Evolutionary conservation across 2,113 vertebrate genomes (phyloP).

Genomic region (Pogonocichla stellata): DNA sequence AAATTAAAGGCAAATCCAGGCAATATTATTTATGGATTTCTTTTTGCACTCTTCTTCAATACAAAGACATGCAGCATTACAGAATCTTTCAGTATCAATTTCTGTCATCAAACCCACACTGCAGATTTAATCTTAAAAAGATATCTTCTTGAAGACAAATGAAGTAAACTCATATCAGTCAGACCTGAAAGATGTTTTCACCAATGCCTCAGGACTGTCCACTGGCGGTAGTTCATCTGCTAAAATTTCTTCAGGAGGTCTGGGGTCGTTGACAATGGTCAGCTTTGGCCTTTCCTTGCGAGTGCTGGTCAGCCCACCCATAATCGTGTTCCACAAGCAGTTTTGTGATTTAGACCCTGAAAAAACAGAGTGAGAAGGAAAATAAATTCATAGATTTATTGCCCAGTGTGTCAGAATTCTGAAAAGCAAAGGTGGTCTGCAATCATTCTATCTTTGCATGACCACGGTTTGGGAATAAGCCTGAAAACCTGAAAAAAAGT

Average conservation of each 20-base stretch:
- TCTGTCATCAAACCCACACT: not conserved
- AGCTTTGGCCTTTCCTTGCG: conserved; percentile 80
- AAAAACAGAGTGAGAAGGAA: not conserved
- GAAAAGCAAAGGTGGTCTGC: not conserved
- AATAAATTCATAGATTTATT: not conserved
- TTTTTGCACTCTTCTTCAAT: not conserved
- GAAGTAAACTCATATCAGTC: conserved; percentile 20
- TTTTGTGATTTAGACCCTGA: conserved; percentile 95
- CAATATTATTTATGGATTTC: not conserved
- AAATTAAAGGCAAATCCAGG: not conserved
- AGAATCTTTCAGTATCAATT: not conserved
- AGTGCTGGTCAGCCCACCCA: conserved; percentile 82
- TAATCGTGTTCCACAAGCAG: conserved; percentile 88
- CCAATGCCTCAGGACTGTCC: conserved; percentile 86
- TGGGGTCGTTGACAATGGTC: conserved; percentile 77
- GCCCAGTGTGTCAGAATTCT: not conserved
- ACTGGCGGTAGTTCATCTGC: conserved; percentile 85
- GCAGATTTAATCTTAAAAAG: not conserved
- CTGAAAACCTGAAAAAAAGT: not conserved
- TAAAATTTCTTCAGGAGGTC: conserved; percentile 89
- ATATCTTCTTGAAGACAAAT: not conserved
- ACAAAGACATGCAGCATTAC: not conserved
- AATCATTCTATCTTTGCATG: not conserved
- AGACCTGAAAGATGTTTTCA: conserved; percentile 96
- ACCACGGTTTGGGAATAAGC: not conserved